Percentiles rank a stretch among this genome's conserved stretches.
Evolutionary conservation across 2,888 invertebrate genomes (phyloP).

Genomic region (Allophyes oxyacanthae): DNA sequence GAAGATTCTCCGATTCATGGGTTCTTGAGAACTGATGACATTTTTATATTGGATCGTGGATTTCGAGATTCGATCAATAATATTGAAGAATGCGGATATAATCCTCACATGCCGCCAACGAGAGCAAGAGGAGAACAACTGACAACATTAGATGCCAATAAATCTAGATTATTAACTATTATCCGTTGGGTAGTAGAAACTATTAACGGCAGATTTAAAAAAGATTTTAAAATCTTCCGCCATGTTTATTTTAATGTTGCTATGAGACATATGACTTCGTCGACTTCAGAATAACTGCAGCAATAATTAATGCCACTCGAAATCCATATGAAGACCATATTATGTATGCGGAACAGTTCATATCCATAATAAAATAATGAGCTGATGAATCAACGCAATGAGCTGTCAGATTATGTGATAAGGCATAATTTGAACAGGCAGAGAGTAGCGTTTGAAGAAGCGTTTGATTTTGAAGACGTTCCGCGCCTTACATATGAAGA

Average conservation of each 20-base stretch:
- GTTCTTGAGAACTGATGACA: slow-evolving; percentile 14
- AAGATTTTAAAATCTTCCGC: slow-evolving; percentile 16
- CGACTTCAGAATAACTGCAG: slow-evolving; percentile 19
- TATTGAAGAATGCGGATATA: slow-evolving; percentile 10
- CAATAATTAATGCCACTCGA: slow-evolving; percentile 14
- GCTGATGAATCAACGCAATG: slow-evolving; percentile 13
- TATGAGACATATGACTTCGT: slow-evolving; percentile 15
- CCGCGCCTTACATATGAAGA: slow-evolving; percentile 7
- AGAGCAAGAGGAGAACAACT: slow-evolving; percentile 10
- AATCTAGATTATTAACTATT: slow-evolving; percentile 6
- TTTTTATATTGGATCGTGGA: slow-evolving; percentile 23
- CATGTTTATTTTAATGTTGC: slow-evolving; percentile 13
- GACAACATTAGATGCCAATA: slow-evolving; percentile 5
- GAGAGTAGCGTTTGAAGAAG: slow-evolving; percentile 15
- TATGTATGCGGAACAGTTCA: slow-evolving; percentile 7
- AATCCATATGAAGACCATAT: slow-evolving; percentile 12
- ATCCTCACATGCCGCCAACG: slow-evolving; percentile 9
- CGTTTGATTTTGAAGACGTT: slow-evolving; percentile 5
- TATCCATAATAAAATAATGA: slow-evolving; percentile 13
- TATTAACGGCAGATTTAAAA: slow-evolving; percentile 13
- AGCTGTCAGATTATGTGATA: slow-evolving; percentile 9
- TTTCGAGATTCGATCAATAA: slow-evolving; percentile 8
- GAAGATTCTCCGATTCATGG: slow-evolving; percentile 6
- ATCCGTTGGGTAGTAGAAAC: slow-evolving; percentile 4
- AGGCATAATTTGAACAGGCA: slow-evolving; percentile 12